These are phyloP conservation scores for Panulirus ornatus DNA, from an alignment of 1,140 invertebrate genomes.

Conservation along the genomic window DNA sequence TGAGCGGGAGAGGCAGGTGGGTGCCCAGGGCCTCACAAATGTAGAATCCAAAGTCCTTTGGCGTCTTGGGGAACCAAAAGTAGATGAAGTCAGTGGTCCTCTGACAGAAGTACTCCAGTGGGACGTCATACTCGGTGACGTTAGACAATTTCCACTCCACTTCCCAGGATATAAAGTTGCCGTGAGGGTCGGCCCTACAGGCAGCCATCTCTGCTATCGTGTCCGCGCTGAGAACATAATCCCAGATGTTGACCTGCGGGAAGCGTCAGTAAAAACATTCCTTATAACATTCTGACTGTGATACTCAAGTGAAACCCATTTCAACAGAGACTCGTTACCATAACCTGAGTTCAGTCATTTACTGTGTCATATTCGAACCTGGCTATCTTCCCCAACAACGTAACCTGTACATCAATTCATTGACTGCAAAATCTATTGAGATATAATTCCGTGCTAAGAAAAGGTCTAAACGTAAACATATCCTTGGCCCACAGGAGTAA, in stretches of 20 bases:
- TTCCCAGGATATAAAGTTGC: constrained; percentile 46
- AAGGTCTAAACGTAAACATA: no score
- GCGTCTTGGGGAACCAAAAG: constrained; percentile 28
- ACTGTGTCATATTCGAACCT: no score
- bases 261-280: not conserved
- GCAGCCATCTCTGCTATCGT: constrained; percentile 1
- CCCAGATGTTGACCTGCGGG: constrained; percentile 37
- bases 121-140: constrained; percentile 18
- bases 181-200: constrained; percentile 15
- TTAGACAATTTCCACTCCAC: constrained; percentile 6
- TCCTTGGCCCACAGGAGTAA: no score
- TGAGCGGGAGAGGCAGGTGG: constrained; percentile 16
- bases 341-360: no score
- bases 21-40: constrained; percentile 42
- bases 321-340: no score
- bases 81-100: not conserved
- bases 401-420: no score
- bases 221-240: constrained; percentile 4
- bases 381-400: no score
- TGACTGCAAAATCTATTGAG: no score
- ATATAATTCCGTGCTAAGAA: no score
- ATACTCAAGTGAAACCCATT: no score
- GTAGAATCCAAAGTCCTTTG: not conserved
- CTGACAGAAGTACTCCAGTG: constrained; percentile 23
- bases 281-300: not conserved